Conservation (phyloP, 92 coral and sea anemone genomes). For the Epizoanthus stellaris region DNA sequence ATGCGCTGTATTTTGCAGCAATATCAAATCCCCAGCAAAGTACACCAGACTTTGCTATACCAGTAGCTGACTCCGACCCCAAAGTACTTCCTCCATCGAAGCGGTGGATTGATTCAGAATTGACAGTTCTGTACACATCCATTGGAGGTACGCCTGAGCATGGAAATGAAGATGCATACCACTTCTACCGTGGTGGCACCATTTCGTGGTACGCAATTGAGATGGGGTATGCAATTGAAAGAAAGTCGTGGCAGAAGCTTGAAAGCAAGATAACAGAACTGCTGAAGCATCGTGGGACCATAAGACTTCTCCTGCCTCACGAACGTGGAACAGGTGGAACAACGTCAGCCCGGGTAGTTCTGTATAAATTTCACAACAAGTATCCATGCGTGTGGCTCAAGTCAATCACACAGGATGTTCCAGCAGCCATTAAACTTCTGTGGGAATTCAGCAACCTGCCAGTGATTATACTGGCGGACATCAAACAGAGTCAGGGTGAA, state of each 20-base stretch:
- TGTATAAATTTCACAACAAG: slow-evolving; percentile 55
- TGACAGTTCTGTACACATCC: slow-evolving; percentile 62
- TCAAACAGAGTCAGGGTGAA: slow-evolving; percentile 57
- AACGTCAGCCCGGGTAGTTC: slow-evolving; percentile 59
- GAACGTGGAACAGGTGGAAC: slow-evolving; percentile 77
- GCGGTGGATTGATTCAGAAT: slow-evolving; percentile 66
- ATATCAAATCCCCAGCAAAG: slow-evolving; percentile 52
- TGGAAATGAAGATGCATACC: slow-evolving; percentile 65
- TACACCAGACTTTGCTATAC: slow-evolving; percentile 59
- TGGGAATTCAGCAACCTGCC: slow-evolving; percentile 62
- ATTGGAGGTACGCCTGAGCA: slow-evolving; percentile 57
- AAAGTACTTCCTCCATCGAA: slow-evolving; percentile 49
- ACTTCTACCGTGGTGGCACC: slow-evolving; percentile 76
- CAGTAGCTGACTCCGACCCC: slow-evolving; percentile 50
- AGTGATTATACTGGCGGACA: slow-evolving; percentile 59
- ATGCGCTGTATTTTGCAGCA: slow-evolving; percentile 59
- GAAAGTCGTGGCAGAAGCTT: neutral
- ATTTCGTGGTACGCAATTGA: slow-evolving; percentile 77
- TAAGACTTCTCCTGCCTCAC: slow-evolving; percentile 55
- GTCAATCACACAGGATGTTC: slow-evolving; percentile 52
- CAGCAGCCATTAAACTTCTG: slow-evolving; percentile 61
- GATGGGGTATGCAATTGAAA: slow-evolving; percentile 60
- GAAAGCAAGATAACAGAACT: slow-evolving; percentile 39
- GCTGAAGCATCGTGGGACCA: slow-evolving; percentile 47
- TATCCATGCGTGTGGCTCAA: slow-evolving; percentile 67